Conservation (phyloP, 2,797 vertebrate genomes). For the Okamejei kenojei region DNA sequence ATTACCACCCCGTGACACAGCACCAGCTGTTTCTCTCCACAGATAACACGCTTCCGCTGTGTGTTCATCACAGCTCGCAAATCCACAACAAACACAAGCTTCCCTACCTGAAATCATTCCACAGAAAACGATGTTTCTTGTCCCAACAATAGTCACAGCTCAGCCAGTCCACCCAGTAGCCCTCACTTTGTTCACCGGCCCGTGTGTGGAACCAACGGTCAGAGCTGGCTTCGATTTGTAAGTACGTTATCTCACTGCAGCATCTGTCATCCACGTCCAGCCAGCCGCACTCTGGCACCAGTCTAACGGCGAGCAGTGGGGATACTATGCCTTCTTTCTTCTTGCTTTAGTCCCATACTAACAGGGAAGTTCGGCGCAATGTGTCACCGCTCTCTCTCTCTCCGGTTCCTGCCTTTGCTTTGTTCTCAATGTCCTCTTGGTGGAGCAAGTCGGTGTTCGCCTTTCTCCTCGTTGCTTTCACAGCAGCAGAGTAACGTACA, state of each 20-base stretch:
- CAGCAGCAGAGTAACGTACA: background rate
- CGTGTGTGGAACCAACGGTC: background rate
- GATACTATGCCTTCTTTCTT: background rate
- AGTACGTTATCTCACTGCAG: background rate
- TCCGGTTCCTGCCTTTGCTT: background rate
- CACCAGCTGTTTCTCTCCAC: background rate
- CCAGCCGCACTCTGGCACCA: background rate
- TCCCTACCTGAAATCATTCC: background rate
- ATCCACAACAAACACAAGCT: background rate
- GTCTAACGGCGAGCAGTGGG: background rate
- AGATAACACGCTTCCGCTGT: background rate
- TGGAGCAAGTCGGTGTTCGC: background rate
- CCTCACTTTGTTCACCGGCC: background rate
- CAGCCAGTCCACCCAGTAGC: background rate
- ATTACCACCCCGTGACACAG: slow-evolving; percentile 6
- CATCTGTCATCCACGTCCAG: background rate
- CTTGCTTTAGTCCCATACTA: background rate
- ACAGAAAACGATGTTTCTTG: background rate
- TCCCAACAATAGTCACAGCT: background rate
- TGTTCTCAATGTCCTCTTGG: background rate
- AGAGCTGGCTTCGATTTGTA: background rate
- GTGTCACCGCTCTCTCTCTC: background rate
- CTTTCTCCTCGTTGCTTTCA: background rate
- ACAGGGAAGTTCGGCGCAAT: background rate
- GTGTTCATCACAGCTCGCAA: background rate